Percentiles rank a stretch among this genome's conserved stretches.
These are phyloP conservation scores for Chrysogorgia sp. DNA, from an alignment of 92 coral and sea anemone species.

Conservation along the genomic window DNA sequence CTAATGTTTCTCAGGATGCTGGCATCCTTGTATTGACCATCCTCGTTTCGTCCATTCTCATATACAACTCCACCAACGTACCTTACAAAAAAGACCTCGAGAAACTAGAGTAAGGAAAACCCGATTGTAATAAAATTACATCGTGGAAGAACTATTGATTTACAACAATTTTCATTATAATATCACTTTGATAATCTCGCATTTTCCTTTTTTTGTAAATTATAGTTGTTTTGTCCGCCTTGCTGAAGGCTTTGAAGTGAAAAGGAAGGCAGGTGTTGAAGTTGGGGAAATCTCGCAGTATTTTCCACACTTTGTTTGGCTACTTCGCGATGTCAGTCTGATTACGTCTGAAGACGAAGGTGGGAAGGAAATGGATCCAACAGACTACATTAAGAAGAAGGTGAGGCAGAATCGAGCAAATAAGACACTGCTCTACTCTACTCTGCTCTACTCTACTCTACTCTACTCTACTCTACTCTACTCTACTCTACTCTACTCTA, in stretches of 20 bases:
- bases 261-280: conserved; percentile 18
- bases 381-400: conserved; percentile 39
- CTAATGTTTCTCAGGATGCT: conserved; percentile 41
- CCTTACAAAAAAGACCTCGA: conserved; percentile 43
- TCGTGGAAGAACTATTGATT: too few species aligned
- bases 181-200: background rate
- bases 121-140: too few species aligned
- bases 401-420: too few species aligned
- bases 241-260: conserved; percentile 39
- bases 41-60: conserved; percentile 37
- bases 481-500: too few species aligned
- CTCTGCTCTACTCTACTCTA: conserved; percentile 1
- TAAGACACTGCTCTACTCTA: background rate
- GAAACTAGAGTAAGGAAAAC: conserved; percentile 50
- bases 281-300: conserved; percentile 38
- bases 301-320: conserved; percentile 69
- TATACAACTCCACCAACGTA: conserved; percentile 27
- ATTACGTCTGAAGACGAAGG: conserved; percentile 38
- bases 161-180: too few species aligned
- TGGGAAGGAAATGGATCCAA: conserved; percentile 35
- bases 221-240: conserved; percentile 44
- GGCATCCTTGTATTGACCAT: conserved; percentile 40
- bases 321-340: conserved; percentile 63
- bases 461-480: too few species aligned
- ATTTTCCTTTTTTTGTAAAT: background rate